phyloP scores from a whole-genome alignment of 2,888 invertebrate species.

The Nephrotoma flavescens region DNA sequence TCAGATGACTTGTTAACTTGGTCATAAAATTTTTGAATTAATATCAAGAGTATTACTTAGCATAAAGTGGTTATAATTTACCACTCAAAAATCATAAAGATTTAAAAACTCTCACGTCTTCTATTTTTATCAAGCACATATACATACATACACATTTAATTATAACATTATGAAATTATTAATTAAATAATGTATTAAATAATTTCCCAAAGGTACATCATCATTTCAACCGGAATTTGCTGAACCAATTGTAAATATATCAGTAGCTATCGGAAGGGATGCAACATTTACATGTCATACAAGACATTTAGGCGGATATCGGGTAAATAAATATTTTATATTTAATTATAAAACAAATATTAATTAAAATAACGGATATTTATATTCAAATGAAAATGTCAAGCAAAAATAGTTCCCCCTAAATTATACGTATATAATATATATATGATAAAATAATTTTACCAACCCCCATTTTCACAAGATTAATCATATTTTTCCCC shows the following conservation, averaged over 20 bases:
- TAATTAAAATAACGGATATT: background rate
- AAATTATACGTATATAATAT: background rate
- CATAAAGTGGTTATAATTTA: too few species aligned
- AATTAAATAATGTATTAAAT: background rate
- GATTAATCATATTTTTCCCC: background rate
- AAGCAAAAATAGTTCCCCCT: background rate
- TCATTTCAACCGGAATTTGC: conserved; percentile 70
- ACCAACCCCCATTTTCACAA: background rate
- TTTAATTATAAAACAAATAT: background rate
- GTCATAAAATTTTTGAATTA: too few species aligned
- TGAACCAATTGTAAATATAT: conserved; percentile 68
- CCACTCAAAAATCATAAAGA: too few species aligned
- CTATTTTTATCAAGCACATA: background rate
- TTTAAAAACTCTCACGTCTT: too few species aligned
- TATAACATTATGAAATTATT: too few species aligned
- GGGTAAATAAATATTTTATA: conserved; percentile 44
- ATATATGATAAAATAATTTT: background rate
- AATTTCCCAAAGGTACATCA: conserved; percentile 45
- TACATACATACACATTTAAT: background rate
- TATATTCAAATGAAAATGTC: background rate
- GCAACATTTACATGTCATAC: conserved; percentile 78
- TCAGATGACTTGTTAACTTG: too few species aligned
- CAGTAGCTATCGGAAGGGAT: conserved; percentile 71
- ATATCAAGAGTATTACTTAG: too few species aligned
- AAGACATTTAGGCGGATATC: conserved; percentile 73